Evolutionary conservation across 2,113 vertebrate genomes (phyloP), one percentile per base, ranked within the genome.

Genomic region (Anarhynchus alexandrinus): DNA sequence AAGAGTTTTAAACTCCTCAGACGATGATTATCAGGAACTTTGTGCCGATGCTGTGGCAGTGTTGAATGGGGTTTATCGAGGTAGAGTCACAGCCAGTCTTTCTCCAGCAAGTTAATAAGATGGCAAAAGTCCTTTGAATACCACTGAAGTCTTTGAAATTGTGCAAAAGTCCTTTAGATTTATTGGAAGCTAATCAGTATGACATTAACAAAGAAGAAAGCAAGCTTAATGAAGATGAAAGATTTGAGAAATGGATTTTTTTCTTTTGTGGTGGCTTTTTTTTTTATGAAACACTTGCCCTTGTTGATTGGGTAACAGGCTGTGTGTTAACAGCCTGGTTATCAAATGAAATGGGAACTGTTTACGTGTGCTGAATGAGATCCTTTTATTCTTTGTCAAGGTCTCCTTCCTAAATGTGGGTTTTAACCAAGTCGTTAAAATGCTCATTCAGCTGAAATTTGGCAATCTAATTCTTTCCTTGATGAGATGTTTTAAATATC

Each of bases 201-300:
- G 88, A 96, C 90, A 88, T 95, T 90, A 96, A 32, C 57, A 82
- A 88, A 88, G 81, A 94, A 93, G 81, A 96, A 96, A 95, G 86
- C 51, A 73, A 95, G 84, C 69, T 73, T 94, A 93, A 94, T 95
- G 92, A 97, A 93, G 82, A 94, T 88, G 78, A 95, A 95, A 94
- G 79, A 67, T 89, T 88, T 82, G 78, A 88, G 51, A 96, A 94
- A 74, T 74, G 45, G 21, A 40, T 66, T 90, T 79, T 70, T 90
- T 88, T 70, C 45, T 42, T 88, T 93, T 82, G 71, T 80, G 26
- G 58, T 88, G 58, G 14, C 54, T 86, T 80, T 91, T 92, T 86
- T 64, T 36, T 36, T 27, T 0, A 17, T 32, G 3, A 59, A 94
- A 76, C 36, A 21, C 43, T 95, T 89, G 59, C 47, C 58, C 92